These are phyloP conservation scores for Pseudotriccus pelzelni DNA, from an alignment of 2,797 vertebrate genomes.

Conservation along the genomic window DNA sequence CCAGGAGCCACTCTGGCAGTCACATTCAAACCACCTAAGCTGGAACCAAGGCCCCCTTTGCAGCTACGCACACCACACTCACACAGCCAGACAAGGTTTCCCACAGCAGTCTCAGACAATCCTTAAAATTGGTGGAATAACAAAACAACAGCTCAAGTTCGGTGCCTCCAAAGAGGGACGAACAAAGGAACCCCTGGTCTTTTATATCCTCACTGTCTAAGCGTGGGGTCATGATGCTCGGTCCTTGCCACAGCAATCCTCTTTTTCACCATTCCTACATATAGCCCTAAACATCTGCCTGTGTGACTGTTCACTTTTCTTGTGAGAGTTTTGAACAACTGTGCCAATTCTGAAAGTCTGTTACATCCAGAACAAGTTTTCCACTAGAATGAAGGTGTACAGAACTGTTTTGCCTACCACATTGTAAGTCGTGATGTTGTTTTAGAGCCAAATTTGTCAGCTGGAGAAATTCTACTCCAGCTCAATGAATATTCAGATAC, in stretches of 20 bases:
- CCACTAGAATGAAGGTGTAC: not conserved
- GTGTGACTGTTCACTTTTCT: not conserved
- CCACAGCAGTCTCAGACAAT: not conserved
- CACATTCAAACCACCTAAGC: not conserved
- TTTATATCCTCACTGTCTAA: not conserved
- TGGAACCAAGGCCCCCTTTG: not conserved
- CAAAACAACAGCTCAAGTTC: not conserved
- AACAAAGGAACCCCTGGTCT: not conserved
- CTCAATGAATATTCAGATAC: not conserved
- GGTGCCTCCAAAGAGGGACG: not conserved
- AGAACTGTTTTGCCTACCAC: not conserved
- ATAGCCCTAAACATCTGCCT: not conserved
- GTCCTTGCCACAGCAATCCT: not conserved
- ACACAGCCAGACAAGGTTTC: not conserved
- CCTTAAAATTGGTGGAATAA: not conserved
- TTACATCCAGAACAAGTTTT: not conserved
- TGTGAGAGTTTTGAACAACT: not conserved
- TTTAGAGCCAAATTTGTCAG: not conserved
- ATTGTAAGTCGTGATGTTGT: not conserved
- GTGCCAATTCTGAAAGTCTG: not conserved
- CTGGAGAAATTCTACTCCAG: not conserved
- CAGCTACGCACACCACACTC: not conserved
- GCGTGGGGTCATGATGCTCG: not conserved
- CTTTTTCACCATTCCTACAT: not conserved
- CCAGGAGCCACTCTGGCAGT: not conserved